Conservation (phyloP, 2,888 invertebrate genomes). For the Yponomeuta plumbellus region DNA sequence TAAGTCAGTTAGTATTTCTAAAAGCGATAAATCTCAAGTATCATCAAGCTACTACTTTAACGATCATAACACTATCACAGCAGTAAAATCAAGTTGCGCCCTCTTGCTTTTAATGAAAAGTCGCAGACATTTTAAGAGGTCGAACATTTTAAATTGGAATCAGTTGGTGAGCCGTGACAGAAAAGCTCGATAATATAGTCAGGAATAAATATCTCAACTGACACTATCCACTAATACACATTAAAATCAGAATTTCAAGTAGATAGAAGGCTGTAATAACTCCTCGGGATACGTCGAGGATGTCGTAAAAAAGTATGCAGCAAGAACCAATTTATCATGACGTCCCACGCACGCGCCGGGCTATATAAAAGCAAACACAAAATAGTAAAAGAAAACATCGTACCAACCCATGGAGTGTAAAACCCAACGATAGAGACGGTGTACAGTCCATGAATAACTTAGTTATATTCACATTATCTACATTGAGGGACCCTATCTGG, state of each 20-base stretch:
- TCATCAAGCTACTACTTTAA: constrained; percentile 1
- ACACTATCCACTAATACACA: constrained; percentile 39
- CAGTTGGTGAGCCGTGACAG: constrained; percentile 19
- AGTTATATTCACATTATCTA: constrained; percentile 76
- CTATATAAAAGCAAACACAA: constrained; percentile 60
- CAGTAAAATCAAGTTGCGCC: constrained; percentile 45
- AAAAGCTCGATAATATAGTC: constrained; percentile 2
- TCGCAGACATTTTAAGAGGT: constrained; percentile 30
- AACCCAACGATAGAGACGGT: constrained; percentile 71
- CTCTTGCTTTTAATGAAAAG: constrained; percentile 48
- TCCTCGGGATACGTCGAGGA: constrained; percentile 32
- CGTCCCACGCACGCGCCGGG: constrained; percentile 66
- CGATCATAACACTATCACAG: constrained; percentile 26
- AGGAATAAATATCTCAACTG: constrained; percentile 31
- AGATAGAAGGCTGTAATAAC: constrained; percentile 54
- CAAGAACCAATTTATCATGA: constrained; percentile 69
- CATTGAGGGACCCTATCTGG: constrained; percentile 73
- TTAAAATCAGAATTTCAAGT: constrained; percentile 45
- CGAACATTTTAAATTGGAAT: constrained; percentile 16
- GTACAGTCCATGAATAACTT: constrained; percentile 68
- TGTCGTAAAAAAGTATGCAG: constrained; percentile 26
- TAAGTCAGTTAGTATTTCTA: constrained; percentile 12
- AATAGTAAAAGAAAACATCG: constrained; percentile 53
- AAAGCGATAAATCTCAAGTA: constrained; percentile 11
- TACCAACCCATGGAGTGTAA: constrained; percentile 67